Evolutionary conservation across 2,888 invertebrate species (phyloP), one percentile per base, ranked within the genome.

Genomic region (Poecilobothrus nobilitatus): DNA sequence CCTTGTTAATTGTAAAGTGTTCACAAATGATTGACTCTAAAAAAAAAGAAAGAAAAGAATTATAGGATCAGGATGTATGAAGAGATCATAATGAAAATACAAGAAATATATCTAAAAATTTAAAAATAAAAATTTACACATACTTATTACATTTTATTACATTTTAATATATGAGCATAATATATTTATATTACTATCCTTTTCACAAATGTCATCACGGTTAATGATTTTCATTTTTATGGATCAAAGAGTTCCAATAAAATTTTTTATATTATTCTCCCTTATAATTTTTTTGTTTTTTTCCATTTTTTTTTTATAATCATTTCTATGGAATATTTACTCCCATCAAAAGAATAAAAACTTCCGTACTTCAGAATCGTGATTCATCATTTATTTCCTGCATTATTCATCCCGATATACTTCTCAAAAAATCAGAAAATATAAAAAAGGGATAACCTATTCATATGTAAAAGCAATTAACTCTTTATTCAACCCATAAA

Each of bases 391-490:
- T 41, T 41, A 41, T 12, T 41, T 41, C 41, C 9, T 41, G 18
- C n/a, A 53, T 53, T n/a, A 53, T 53, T 53, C 53, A 53, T 53
- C 15, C 27, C 27, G 27, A 5, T 4, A 5, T 5, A 27, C 27
- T 27, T 27, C 27, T 27, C 5, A 27, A 2, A 27, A 27, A 27
- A 27, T 27, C 27, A 27, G 5, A 27, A 4, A 27, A 27, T 27
- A 15, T 53, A 18, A 53, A 53, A n/a, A n/a, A 9, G 15, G 53
- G 53, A 53, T 53, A 53, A 53, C 53, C 53, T 53, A 53, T 53
- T 53, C 53, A 53, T 53, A 53, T 53, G 53, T n/a, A 53, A 53
- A 53, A 53, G 53, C 53, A 53, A 53, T 53, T 53, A 53, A 53
- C 53, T 53, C 53, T 53, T 53, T 53, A 53, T 53, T 53, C 18